A percentile compares a stretch with the other conserved stretches of the same genome.
Conservation (phyloP, 2,113 vertebrate genomes). For the human region GRCh38 chr5:132430001-132430500, state of each 20-base stretch:
- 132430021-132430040: background rate
- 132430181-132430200: background rate
- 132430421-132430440: background rate
- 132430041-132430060: background rate
- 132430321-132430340: background rate
- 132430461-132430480: background rate
- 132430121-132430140: background rate
- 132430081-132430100: background rate
- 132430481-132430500: accelerated
- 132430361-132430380: background rate
- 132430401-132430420: background rate
- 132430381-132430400: background rate
- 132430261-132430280: background rate
- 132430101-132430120: background rate
- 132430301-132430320: background rate
- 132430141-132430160: background rate
- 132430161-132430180: background rate
- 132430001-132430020: background rate
- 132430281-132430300: background rate
- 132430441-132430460: background rate
- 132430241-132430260: background rate
- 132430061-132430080: background rate
- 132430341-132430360: background rate
- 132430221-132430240: background rate
- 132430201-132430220: background rate